Base-by-base conservation (phyloP, 1,140 invertebrate species). In the Trachelipus rathkii region DNA sequence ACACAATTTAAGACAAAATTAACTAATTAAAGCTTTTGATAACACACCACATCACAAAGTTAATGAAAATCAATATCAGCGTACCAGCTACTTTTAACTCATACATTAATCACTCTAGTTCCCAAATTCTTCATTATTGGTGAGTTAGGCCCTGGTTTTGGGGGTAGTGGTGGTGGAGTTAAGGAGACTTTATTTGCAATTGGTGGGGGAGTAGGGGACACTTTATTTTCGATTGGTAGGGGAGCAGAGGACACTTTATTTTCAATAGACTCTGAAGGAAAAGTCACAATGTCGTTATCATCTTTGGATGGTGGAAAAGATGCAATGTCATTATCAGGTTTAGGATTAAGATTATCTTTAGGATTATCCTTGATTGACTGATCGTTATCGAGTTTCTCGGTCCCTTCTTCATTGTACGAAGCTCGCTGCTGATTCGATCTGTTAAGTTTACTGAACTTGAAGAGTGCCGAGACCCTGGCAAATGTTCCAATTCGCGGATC, bases 391-490 rank as follows among this genome's bases (percentile, higher is more conserved):
- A 60, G 8, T 60, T 15, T 60, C 50, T 60, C 50, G 11, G 19
- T 60, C 19, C 19, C 11, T 19, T 60, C 50, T 19, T 15, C 50
- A 15, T 60, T 19, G 8, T 60, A 60, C 11, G 8, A 60, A 1
- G 50, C 8, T 19, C 19, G 11, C 19, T 8, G 50, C 8, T 19
- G 50, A 60, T 60, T 60, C 3, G 11, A 4, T 15, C 11, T 19
- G 8, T 60, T 60, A 60, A 60, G 50, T 60, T 60, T 60, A 60
- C 50, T 60, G 50, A 60, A 60, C 19, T 19, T 60, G 50, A 60
- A 60, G 8, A 60, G 50, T 0, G 50, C 50, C 3, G 50, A 60
- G 8, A 60, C 11, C 11, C 50, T 13, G 50, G 11, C 19, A 13
- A 60, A 15, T 60, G 50, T 60, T 15, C 50, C 50, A 2, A 60